phyloP scores from a whole-genome alignment of 1,140 invertebrate genomes.

The Cydia splendana region DNA sequence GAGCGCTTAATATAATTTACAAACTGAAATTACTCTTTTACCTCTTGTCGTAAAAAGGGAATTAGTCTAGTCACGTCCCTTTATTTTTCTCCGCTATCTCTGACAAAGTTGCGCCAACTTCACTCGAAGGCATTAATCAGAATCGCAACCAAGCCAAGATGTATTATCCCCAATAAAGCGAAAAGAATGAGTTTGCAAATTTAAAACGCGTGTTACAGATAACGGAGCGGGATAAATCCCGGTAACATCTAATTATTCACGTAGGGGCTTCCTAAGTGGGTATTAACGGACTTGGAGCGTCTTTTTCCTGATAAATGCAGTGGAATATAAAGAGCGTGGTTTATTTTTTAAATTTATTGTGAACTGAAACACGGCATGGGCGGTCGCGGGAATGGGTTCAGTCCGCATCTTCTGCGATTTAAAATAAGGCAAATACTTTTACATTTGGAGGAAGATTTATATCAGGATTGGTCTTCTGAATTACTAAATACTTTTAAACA shows the following conservation, averaged over 20 bases:
- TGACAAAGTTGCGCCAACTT: constrained; percentile 71
- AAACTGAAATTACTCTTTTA: constrained; percentile 52
- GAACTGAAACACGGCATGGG: constrained; percentile 67
- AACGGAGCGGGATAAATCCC: constrained; percentile 65
- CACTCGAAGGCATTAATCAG: constrained; percentile 76
- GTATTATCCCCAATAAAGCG: constrained; percentile 77
- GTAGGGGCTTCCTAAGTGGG: constrained; percentile 72
- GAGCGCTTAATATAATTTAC: constrained; percentile 40
- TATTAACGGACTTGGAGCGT: constrained; percentile 66
- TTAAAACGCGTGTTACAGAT: constrained; percentile 77
- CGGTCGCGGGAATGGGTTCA: constrained; percentile 45
- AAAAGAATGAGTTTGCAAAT: constrained; percentile 78
- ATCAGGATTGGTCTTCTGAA: background rate
- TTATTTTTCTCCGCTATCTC: constrained; percentile 75
- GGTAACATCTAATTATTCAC: constrained; percentile 79
- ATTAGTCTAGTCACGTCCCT: constrained; percentile 74
- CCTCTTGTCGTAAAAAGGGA: constrained; percentile 61
- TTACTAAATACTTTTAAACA: background rate
- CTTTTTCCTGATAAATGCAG: constrained; percentile 68
- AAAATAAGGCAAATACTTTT: constrained; percentile 54
- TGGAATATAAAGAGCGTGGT: constrained; percentile 67
- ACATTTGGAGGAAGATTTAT: constrained; percentile 36
- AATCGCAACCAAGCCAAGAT: constrained; percentile 69
- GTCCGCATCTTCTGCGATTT: constrained; percentile 54
- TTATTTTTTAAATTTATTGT: constrained; percentile 62